Percentiles rank a stretch among this genome's conserved stretches.
These are phyloP conservation scores for Eudemis profundana DNA, from an alignment of 2,888 invertebrate species.

Conservation along the genomic window DNA sequence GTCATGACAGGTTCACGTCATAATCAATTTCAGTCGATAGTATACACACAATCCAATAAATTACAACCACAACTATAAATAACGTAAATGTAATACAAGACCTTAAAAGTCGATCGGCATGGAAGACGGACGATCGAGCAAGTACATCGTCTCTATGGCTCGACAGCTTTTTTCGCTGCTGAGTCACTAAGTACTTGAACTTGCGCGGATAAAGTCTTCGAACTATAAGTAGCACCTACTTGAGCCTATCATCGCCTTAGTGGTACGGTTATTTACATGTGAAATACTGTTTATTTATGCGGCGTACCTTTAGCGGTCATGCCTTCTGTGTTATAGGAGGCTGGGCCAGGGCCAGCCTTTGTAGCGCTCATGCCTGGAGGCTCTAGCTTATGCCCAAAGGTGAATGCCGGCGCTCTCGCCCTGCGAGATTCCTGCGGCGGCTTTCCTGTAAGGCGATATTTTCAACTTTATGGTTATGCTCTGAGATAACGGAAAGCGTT, in stretches of 20 bases:
- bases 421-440: slow-evolving; percentile 91
- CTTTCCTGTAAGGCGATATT: slow-evolving; percentile 84
- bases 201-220: slow-evolving; percentile 18
- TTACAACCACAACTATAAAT: background rate
- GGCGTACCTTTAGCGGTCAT: slow-evolving; percentile 91
- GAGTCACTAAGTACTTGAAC: slow-evolving; percentile 14
- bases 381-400: slow-evolving; percentile 90
- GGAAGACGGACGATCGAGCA: slow-evolving; percentile 2
- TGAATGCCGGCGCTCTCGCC: slow-evolving; percentile 92
- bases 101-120: slow-evolving; percentile 13
- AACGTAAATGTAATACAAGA: background rate
- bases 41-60: background rate
- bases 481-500: background rate
- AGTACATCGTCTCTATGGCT: background rate
- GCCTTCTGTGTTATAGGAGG: slow-evolving; percentile 95
- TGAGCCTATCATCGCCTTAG: slow-evolving; percentile 1
- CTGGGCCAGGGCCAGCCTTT: slow-evolving; percentile 93
- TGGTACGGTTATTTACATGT: background rate
- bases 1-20: background rate
- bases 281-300: slow-evolving; percentile 23
- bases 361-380: slow-evolving; percentile 80
- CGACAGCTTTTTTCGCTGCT: slow-evolving; percentile 6
- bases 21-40: background rate
- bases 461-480: background rate
- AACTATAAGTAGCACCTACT: slow-evolving; percentile 20